Evolutionary conservation across 2,888 invertebrate genomes (phyloP), one percentile per base, ranked within the genome.

Genomic region (Microdon myrmicae): DNA sequence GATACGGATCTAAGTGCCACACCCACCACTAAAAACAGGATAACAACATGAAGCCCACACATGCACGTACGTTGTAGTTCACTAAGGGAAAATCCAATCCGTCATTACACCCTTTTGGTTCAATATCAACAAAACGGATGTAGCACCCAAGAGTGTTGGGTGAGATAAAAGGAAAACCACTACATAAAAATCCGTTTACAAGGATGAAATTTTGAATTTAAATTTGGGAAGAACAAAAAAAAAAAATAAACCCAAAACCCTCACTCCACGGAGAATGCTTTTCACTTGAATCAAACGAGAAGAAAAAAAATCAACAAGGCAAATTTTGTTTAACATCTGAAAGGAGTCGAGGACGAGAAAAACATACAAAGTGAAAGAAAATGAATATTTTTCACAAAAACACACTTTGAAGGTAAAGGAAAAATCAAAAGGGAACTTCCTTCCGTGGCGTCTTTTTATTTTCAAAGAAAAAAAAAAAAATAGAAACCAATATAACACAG

Each of bases 1-100:
- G 51, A 56, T 56, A 64, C 51, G 56, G 61, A 64, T 64, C 56
- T 64, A 45, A 51, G 14, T 47, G 61, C 61, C 61, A 51, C 61
- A 56, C 61, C 61, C 61, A 51, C 61, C 37, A 2, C 9, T 16
- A 6, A 31, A 16, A 38, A 53, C 35, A 31, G 28, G 34, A 32
- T 4, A 37, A 19, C 29, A 12, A 39, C 19, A 32, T 12, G 20
- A 2, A 29, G 16, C 6, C 23, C 2, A 37, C 26, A 31, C 16
- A 28, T 16, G 16, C 28, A 23, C 7, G n/a, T 2, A 6, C 13
- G 9, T n/a, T 26, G 14, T 9, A 28, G 28, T 9, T 26, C 3
- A 37, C 4, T n/a, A 8, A 32, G 34, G 35, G 13, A 7, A 17
- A 31, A 28, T 39, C 28, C 34, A 35, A 23, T 5, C 16, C 43